These are phyloP conservation scores for Lytechinus pictus DNA, from an alignment of 35 echinoderm and acorn worm species.

Conservation along the genomic window DNA sequence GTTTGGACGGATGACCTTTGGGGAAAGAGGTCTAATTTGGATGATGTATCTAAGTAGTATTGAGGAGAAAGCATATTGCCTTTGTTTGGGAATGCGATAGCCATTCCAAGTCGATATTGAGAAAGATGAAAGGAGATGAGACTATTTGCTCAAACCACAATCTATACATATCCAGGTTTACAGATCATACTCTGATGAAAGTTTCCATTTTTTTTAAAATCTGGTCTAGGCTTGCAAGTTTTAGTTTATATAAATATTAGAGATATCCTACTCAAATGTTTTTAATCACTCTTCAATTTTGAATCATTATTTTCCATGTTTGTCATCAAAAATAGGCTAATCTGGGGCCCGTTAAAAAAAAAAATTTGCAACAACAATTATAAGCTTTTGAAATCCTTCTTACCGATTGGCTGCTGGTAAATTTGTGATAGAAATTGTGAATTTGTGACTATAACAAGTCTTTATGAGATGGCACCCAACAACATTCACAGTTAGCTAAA, in stretches of 20 bases:
- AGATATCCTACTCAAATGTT: too few species aligned
- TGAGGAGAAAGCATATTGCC: background rate
- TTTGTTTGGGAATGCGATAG: background rate
- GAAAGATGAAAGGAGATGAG: background rate
- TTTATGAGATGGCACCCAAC: too few species aligned
- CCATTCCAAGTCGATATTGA: background rate
- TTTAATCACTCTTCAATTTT: too few species aligned
- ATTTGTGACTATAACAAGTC: too few species aligned
- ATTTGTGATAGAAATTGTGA: too few species aligned
- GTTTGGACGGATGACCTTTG: background rate
- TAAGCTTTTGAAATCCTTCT: too few species aligned
- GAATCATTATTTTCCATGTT: too few species aligned
- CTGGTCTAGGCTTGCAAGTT: background rate
- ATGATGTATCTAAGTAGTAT: background rate
- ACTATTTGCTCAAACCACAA: background rate
- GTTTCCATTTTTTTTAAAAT: background rate
- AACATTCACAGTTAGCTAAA: too few species aligned
- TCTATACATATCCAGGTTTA: background rate
- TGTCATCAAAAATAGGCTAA: too few species aligned
- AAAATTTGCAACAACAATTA: too few species aligned
- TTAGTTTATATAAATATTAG: background rate
- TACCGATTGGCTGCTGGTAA: too few species aligned
- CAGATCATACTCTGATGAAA: background rate
- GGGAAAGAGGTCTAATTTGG: background rate
- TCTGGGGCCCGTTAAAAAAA: too few species aligned